Percentiles rank a stretch among this genome's conserved stretches.
These are phyloP conservation scores for Tipula confusa DNA, from an alignment of 2,888 invertebrate genomes.

Conservation along the genomic window DNA sequence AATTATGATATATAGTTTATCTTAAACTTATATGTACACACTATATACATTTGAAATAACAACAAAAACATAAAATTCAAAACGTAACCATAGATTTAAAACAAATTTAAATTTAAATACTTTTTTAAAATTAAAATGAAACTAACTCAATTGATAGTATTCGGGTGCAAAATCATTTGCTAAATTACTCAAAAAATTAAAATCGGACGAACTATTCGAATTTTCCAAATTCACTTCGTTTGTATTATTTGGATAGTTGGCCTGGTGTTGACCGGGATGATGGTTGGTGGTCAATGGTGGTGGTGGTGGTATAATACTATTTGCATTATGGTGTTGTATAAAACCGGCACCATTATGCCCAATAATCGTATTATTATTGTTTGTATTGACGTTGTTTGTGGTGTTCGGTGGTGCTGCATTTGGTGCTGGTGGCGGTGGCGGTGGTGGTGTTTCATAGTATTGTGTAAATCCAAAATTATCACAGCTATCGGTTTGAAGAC, in stretches of 20 bases:
- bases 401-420: constrained; percentile 39
- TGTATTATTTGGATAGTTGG: constrained; percentile 33
- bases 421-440: constrained; percentile 53
- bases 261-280: constrained; percentile 57
- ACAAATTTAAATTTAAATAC: not conserved
- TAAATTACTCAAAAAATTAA: constrained; percentile 87
- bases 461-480: constrained; percentile 38
- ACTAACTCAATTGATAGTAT: constrained; percentile 63
- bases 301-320: not conserved
- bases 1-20: not conserved
- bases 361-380: not conserved
- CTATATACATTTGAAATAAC: not conserved
- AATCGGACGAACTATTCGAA: constrained; percentile 89
- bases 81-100: not conserved
- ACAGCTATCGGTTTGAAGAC: constrained; percentile 36
- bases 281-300: constrained; percentile 55
- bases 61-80: not conserved
- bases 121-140: constrained; percentile 36
- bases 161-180: constrained; percentile 91
- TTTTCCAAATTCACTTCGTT: constrained; percentile 60
- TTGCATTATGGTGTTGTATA: not conserved
- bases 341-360: not conserved
- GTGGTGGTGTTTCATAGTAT: constrained; percentile 40
- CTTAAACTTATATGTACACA: not conserved
- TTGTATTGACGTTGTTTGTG: constrained; percentile 36